These are phyloP conservation scores for Morone chrysops DNA, from an alignment of 2,113 vertebrate genomes.

Conservation along the genomic window DNA sequence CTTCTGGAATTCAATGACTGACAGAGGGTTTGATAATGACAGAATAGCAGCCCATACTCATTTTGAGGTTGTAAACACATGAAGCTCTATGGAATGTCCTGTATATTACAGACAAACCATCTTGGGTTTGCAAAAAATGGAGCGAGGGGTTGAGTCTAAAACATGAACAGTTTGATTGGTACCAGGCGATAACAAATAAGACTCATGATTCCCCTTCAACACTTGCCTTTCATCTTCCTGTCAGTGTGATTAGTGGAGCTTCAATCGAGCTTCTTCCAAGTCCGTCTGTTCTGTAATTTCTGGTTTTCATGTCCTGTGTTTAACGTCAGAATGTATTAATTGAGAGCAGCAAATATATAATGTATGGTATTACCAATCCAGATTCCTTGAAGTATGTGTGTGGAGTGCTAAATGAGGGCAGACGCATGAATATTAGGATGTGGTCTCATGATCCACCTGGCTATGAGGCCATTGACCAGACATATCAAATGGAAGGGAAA, in stretches of 20 bases:
- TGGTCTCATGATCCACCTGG: constrained; percentile 30
- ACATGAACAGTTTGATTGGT: constrained; percentile 46
- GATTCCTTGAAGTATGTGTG: neutral
- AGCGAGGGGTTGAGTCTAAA: constrained; percentile 9
- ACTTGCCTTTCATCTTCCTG: constrained; percentile 36
- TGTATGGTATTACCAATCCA: neutral
- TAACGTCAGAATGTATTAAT: neutral
- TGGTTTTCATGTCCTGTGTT: constrained; percentile 14
- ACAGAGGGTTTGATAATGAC: constrained; percentile 44
- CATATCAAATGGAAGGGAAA: constrained; percentile 52
- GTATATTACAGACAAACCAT: constrained; percentile 53
- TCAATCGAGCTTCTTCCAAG: neutral
- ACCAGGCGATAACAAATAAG: constrained; percentile 47
- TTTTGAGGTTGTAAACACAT: constrained; percentile 58
- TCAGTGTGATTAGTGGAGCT: constrained; percentile 32
- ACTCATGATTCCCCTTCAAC: neutral
- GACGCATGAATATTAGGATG: constrained; percentile 18
- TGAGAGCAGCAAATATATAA: neutral
- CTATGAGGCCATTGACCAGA: constrained; percentile 55
- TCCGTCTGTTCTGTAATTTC: constrained; percentile 4
- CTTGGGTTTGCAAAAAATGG: constrained; percentile 13
- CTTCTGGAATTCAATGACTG: constrained; percentile 18
- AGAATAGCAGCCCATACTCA: constrained; percentile 35
- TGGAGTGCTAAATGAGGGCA: constrained; percentile 2
- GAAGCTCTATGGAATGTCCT: constrained; percentile 28